Percentiles rank a stretch among this genome's conserved stretches.
phyloP scores from a whole-genome alignment of 2,797 vertebrate genomes.

The Potorous gilbertii region DNA sequence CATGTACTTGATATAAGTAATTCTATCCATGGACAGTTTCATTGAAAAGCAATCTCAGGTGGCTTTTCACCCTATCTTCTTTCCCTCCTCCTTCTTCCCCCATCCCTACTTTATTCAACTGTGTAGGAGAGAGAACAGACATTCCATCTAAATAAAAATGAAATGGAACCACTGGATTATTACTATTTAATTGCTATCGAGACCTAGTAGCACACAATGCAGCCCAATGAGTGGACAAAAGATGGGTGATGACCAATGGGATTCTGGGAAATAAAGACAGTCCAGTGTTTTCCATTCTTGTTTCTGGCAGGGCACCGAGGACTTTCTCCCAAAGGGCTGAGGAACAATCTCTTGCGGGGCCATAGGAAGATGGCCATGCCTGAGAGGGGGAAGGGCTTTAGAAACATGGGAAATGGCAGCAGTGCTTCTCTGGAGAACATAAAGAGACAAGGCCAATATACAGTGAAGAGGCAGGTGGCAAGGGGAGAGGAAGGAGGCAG shows the following conservation, averaged over 20 bases:
- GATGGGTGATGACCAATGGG: not conserved
- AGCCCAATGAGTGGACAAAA: not conserved
- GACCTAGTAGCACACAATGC: not conserved
- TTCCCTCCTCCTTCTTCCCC: not conserved
- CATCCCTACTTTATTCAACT: not conserved
- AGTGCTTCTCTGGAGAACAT: not conserved
- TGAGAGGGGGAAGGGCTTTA: not conserved
- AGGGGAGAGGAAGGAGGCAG: not conserved
- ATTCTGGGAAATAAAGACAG: not conserved
- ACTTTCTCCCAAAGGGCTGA: not conserved
- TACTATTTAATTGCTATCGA: not conserved
- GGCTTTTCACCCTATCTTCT: conserved; percentile 33
- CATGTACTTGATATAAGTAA: conserved; percentile 38
- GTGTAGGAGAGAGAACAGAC: conserved; percentile 29
- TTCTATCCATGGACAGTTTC: conserved; percentile 52
- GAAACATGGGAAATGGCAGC: not conserved
- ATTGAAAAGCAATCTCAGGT: conserved; percentile 43
- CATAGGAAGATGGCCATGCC: not conserved
- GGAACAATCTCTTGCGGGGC: not conserved
- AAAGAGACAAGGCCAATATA: not conserved
- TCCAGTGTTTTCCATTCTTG: not conserved
- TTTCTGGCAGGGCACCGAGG: not conserved
- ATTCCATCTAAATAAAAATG: conserved; percentile 7
- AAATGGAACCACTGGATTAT: conserved; percentile 7
- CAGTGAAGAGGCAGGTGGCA: not conserved